Evolutionary conservation across 1,140 invertebrate species (phyloP), one percentile per base, ranked within the genome.

Genomic region (Neodiprion lecontei): DNA sequence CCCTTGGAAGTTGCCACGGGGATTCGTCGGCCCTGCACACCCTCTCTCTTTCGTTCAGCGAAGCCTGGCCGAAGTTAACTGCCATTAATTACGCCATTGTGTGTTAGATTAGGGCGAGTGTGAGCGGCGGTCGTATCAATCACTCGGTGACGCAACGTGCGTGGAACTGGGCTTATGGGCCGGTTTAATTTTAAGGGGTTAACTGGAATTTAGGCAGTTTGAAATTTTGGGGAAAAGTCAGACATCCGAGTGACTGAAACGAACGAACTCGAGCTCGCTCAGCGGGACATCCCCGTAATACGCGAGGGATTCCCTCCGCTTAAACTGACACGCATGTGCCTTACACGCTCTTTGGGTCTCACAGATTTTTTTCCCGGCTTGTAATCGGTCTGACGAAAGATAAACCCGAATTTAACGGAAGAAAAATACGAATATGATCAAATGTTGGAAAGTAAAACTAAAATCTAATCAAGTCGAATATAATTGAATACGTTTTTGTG

Each of bases 21-120:
- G 50, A 53, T 53, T n/a, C 50, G 10, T 10, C 10, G 50, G 10
- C 10, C 10, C 10, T n/a, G 50, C 10, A 10, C 11, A 12, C 11
- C 53, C 53, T 9, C 53, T 61, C 53, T 61, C n/a, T 61, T 61
- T 12, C 67, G n/a, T 23, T 23, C 67, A 61, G 73, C 10, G 73
- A 14, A 14, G 50, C 48, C 53, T 14, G 53, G 17, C 68, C 48
- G 68, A 69, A 74, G 73, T 74, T 74, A 74, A 74, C 73, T 74
- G 73, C 68, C 67, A 74, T 74, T 74, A 74, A 74, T 74, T 74
- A 74, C 49, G 68, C 28, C 72, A 48, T 69, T 67, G 48, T 61
- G 53, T 9, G 53, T 61, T 61, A 61, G 53, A 61, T 61, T 61
- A 61, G 11, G 53, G 53, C 11, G 53, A 14, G n/a, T 12, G 11